Evolutionary conservation across 2,113 vertebrate species (phyloP).

Genomic region (Forbesichthys agassizii): DNA sequence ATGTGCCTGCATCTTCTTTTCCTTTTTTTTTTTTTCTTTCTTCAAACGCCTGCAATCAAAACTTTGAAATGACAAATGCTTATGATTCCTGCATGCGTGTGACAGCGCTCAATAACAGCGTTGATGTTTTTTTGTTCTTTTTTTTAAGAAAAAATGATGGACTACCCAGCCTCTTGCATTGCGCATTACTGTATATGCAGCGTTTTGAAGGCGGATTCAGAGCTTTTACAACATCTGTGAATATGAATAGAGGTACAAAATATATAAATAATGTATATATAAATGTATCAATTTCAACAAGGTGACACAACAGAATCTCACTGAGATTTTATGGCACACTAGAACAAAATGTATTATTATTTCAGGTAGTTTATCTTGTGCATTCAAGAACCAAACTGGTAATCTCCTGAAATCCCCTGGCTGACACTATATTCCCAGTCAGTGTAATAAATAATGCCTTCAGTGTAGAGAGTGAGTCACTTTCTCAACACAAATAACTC

Average conservation of each 20-base stretch:
- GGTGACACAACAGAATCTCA: not conserved
- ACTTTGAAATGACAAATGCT: constrained; percentile 46
- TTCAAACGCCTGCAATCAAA: constrained; percentile 35
- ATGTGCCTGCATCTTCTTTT: constrained; percentile 18
- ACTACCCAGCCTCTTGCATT: not conserved
- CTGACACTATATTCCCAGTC: constrained; percentile 11
- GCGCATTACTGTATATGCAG: too few relatives aligned
- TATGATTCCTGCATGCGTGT: constrained; percentile 44
- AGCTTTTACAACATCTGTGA: not conserved
- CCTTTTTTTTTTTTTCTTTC: not conserved
- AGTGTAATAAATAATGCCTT: constrained; percentile 18
- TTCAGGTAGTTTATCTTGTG: not conserved
- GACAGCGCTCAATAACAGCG: constrained; percentile 56
- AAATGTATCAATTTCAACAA: constrained; percentile 8
- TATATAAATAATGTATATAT: too few relatives aligned
- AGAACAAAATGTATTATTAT: not conserved
- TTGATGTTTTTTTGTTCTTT: not conserved
- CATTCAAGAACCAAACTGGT: constrained; percentile 6
- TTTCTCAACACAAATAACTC: constrained; percentile 42
- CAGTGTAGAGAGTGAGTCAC: constrained; percentile 40
- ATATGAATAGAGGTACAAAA: not conserved
- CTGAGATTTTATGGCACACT: constrained; percentile 4
- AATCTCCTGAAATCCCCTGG: not conserved
- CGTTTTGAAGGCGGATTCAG: too few relatives aligned
- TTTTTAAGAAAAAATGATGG: constrained; percentile 10